A percentile compares a stretch with the other conserved stretches of the same genome.
These are phyloP conservation scores for Carettochelys insculpta DNA, from an alignment of 2,113 vertebrate species.

Conservation along the genomic window DNA sequence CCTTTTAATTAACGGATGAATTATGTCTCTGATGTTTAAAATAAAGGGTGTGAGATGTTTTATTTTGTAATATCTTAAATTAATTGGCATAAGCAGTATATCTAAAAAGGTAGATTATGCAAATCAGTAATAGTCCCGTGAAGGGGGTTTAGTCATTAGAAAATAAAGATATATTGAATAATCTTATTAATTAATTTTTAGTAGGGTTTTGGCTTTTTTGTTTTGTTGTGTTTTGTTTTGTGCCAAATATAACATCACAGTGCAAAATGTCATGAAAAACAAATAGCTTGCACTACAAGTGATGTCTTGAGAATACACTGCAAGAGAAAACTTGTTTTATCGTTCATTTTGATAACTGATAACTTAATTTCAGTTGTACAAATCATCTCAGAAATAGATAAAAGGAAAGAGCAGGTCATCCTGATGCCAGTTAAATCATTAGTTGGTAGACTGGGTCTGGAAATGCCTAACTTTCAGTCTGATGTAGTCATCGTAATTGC, in stretches of 20 bases:
- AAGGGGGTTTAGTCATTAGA: background rate
- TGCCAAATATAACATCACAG: background rate
- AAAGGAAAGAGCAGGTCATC: slow-evolving; percentile 40
- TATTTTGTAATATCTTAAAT: background rate
- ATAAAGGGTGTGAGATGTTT: background rate
- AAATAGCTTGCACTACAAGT: slow-evolving; percentile 25
- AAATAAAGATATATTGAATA: slow-evolving; percentile 5
- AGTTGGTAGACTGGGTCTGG: slow-evolving; percentile 36
- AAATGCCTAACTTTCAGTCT: slow-evolving; percentile 68
- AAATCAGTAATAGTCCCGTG: background rate
- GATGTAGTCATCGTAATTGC: slow-evolving; percentile 48
- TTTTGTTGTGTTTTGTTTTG: no score
- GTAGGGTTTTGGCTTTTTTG: no score
- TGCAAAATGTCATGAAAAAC: slow-evolving; percentile 21
- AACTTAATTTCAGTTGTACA: slow-evolving; percentile 53
- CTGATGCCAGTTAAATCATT: slow-evolving; percentile 50
- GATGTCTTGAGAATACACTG: slow-evolving; percentile 1
- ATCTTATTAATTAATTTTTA: background rate
- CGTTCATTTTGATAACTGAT: slow-evolving; percentile 58
- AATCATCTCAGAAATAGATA: slow-evolving; percentile 52
- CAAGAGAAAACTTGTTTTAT: slow-evolving; percentile 11
- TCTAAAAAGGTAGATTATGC: background rate
- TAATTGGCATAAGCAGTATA: background rate
- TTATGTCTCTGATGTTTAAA: background rate
- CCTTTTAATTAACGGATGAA: background rate